Base-by-base conservation (phyloP, 2,797 vertebrate genomes). In the Mus minutoides region DNA sequence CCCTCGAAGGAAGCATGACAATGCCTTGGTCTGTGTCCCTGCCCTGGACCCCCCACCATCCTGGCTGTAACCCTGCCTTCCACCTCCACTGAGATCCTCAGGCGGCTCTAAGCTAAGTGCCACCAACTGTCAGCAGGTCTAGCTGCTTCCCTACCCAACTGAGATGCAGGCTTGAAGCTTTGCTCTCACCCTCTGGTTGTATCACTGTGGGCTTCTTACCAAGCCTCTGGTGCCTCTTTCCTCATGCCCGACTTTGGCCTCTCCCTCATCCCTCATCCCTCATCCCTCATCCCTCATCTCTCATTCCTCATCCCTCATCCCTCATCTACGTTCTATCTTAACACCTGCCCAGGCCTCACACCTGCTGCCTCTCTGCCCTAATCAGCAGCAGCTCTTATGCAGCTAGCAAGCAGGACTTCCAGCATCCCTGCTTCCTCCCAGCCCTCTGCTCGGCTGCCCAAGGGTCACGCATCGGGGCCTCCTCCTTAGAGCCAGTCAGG, bases 1-100 rank as follows among this genome's bases (percentile, higher is more conserved):
- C 17, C 58, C 0, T 0, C 0, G 3, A 29, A 40, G 0, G 31
- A 24, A 86, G 80, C 3, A 0, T 8, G 46, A 21, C 11, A 43
- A 21, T 1, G 24, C 40, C 69, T 1, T 69, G 0, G 0, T 6
- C 37, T 3, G 49, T 6, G 0, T 29, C 17, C 52, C 17, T 37
- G 7, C 11, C 62, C 40, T 52, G 8, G 3, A 0, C 31, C 1
- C 19, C 62, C 62, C 37, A 37, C 26, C 26, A 3, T 0, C 1
- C 26, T 19, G 49, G 71, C 86, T 86, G 37, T 1, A 1, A 12
- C 58, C 64, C 71, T 0, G 16, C 79, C 69, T 21, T 54, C 80
- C 0, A 0, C n/a, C 69, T 67, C 94, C 6, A 10, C 64, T 34
- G 9, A 17, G 7, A 31, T 49, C 58, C 75, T n/a, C 19, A 75